Evolutionary conservation across 2,113 vertebrate species (phyloP).

Genomic region (Corythaixoides concolor): DNA sequence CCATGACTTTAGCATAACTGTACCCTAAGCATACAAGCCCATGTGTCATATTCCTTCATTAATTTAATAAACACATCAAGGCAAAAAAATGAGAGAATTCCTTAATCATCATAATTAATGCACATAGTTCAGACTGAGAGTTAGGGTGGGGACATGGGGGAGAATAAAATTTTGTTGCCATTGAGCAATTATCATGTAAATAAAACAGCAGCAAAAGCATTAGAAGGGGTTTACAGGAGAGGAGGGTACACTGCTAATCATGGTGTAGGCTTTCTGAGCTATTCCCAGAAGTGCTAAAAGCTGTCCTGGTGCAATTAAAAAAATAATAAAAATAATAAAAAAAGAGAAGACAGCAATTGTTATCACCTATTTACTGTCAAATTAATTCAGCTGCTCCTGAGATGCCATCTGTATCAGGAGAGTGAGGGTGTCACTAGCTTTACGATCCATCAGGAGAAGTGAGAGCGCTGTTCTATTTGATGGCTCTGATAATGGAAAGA

Average conservation of each 20-base stretch:
- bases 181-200: slow-evolving; percentile 87
- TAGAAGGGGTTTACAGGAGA: neutral
- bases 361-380: slow-evolving; percentile 87
- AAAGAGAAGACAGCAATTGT: slow-evolving; percentile 70
- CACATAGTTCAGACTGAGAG: slow-evolving; percentile 58
- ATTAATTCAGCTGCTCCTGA: slow-evolving; percentile 83
- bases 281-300: slow-evolving; percentile 82
- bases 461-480: slow-evolving; percentile 72
- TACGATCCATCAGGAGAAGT: slow-evolving; percentile 71
- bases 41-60: slow-evolving; percentile 80
- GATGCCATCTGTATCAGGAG: slow-evolving; percentile 74
- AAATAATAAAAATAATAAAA: slow-evolving; percentile 63
- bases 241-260: slow-evolving; percentile 76
- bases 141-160: slow-evolving; percentile 33
- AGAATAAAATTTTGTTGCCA: slow-evolving; percentile 72
- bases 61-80: slow-evolving; percentile 90
- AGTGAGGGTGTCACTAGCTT: slow-evolving; percentile 73
- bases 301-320: slow-evolving; percentile 86
- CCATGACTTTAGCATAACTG: slow-evolving; percentile 60
- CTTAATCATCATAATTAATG: slow-evolving; percentile 85
- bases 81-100: slow-evolving; percentile 76
- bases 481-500: slow-evolving; percentile 77
- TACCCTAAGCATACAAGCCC: slow-evolving; percentile 72
- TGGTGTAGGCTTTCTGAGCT: slow-evolving; percentile 68
- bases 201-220: slow-evolving; percentile 73